These are phyloP conservation scores for Muscicapa striata DNA, from an alignment of 2,797 vertebrate genomes.

Conservation along the genomic window DNA sequence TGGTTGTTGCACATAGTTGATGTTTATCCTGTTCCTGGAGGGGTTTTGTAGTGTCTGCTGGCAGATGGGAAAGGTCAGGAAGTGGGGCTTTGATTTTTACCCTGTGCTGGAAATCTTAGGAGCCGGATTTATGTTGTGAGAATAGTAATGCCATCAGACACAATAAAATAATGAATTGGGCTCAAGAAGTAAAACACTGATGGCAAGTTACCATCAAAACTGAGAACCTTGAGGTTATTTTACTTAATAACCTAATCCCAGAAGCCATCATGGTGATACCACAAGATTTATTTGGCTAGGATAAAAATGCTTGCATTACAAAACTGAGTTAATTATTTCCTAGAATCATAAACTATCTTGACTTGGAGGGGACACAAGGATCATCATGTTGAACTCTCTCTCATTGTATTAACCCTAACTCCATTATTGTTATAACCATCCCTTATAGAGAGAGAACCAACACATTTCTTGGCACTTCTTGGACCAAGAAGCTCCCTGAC, in stretches of 20 bases:
- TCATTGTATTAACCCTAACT: neutral
- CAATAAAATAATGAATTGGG: neutral
- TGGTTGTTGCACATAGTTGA: rapidly evolving
- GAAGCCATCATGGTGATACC: neutral
- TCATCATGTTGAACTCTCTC: neutral
- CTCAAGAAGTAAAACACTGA: neutral
- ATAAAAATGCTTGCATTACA: neutral
- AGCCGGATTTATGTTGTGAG: neutral
- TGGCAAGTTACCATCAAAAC: neutral
- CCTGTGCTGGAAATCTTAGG: neutral
- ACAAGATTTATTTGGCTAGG: neutral
- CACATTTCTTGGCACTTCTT: neutral
- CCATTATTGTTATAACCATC: neutral
- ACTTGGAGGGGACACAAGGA: neutral
- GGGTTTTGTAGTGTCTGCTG: neutral
- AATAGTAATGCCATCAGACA: neutral
- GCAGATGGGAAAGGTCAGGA: neutral
- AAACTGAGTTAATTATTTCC: neutral
- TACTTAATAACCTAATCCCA: neutral
- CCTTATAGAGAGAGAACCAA: neutral
- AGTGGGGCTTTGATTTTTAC: neutral
- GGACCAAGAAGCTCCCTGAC: neutral
- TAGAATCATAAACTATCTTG: neutral
- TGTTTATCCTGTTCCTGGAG: neutral
- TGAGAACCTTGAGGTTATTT: neutral